These are phyloP conservation scores for Drosophila falleni DNA, from an alignment of 2,888 invertebrate species.

Conservation along the genomic window DNA sequence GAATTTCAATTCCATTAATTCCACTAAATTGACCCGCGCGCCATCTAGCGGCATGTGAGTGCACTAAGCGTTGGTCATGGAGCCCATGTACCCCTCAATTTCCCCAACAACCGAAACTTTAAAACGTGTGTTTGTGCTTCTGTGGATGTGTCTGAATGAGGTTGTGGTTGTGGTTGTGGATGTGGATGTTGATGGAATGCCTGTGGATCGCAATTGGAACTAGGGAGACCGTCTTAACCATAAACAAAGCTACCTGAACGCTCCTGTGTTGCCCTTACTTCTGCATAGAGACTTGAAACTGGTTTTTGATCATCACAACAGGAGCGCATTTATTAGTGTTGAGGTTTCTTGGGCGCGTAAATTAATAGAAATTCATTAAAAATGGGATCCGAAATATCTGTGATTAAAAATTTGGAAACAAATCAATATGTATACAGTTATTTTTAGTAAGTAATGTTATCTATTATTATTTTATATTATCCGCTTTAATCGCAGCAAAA, in stretches of 20 bases:
- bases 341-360: slow-evolving; percentile 23
- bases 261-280: slow-evolving; percentile 23
- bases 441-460: no score
- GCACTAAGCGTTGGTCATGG: slow-evolving; percentile 69
- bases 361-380: background rate
- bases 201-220: slow-evolving; percentile 59
- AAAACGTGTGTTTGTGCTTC: slow-evolving; percentile 34
- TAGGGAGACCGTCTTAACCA: slow-evolving; percentile 35
- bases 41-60: slow-evolving; percentile 83
- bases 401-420: no score
- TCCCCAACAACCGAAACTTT: slow-evolving; percentile 27
- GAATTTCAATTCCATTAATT: slow-evolving; percentile 86
- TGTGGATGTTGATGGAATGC: slow-evolving; percentile 41
- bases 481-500: no score
- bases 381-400: no score
- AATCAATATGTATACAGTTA: no score
- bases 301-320: slow-evolving; percentile 41
- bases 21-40: slow-evolving; percentile 85
- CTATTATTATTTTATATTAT: no score
- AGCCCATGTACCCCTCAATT: slow-evolving; percentile 27
- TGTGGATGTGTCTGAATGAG: slow-evolving; percentile 7
- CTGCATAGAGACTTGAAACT: slow-evolving; percentile 45
- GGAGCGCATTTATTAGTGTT: slow-evolving; percentile 44
- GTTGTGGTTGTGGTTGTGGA: slow-evolving; percentile 10
- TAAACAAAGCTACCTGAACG: slow-evolving; percentile 42